Evolutionary conservation across 2,113 vertebrate genomes (phyloP), one percentile per base, ranked within the genome.

Genomic region (Fulmarus glacialis): DNA sequence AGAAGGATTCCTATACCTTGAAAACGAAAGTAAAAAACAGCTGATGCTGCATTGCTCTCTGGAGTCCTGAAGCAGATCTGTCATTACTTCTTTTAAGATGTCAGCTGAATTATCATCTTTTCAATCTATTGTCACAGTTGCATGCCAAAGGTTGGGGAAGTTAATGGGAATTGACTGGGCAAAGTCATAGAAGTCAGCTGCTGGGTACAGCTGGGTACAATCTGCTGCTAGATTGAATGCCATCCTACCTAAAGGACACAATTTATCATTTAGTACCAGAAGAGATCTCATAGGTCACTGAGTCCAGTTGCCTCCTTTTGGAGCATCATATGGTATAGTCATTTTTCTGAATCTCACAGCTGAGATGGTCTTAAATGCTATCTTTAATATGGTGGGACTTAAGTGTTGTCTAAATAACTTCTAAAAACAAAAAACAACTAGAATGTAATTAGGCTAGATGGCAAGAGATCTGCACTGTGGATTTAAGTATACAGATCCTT

Each of bases 101-200:
- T 93, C 94, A 93, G 78, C 74, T 93, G 82, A 85, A 87, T 60
- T 85, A 34, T 5, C 47, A 32, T 75, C 60, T 88, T 80, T 68
- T 71, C 88, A 82, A 43, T 94, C 90, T 93, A 0, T 52, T 85
- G 74, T 90, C 56, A 58, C 60, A 63, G 47, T 42, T 85, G 43
- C 0, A 2, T 90, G 75, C 66, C 87, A 87, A 12, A 87, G 90
- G 38, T 91, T 94, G 64, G 47, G 50, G 56, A 71, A 85, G 24
- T 93, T 79, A 93, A 91, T 95, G 73, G 68, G 64, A 78, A 82
- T 45, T 73, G 93, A 58, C 90, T 91, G 84, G 60, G n/a, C 59
- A 77, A 55, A 91, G 84, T 52, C 77, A 55, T 73, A 8, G 4
- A 79, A 78, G 59, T 84, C 84, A 74, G 45, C 89, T 82, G 87